These are phyloP conservation scores for Tetraneura akinire DNA, from an alignment of 1,140 invertebrate genomes.

Conservation along the genomic window DNA sequence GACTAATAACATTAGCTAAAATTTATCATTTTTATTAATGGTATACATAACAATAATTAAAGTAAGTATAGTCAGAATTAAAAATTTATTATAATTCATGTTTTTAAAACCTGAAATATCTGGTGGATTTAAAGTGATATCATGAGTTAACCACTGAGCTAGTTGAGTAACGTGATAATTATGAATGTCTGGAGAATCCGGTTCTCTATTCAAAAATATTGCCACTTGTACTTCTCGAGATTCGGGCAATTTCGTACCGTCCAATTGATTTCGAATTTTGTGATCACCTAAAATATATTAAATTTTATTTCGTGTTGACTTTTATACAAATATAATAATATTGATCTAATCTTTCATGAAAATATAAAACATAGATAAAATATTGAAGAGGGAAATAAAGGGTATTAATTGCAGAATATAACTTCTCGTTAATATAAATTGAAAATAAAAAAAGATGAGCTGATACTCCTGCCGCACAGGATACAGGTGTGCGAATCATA, in stretches of 20 bases:
- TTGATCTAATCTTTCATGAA: too few relatives aligned
- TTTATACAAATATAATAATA: too few relatives aligned
- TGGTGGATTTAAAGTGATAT: neutral
- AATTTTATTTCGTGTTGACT: neutral
- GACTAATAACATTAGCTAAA: neutral
- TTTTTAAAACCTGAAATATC: neutral
- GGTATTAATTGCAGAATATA: neutral
- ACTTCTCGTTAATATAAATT: too few relatives aligned
- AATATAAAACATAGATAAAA: neutral
- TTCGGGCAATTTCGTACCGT: neutral
- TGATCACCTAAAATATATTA: neutral
- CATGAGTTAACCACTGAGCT: neutral
- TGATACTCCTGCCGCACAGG: too few relatives aligned
- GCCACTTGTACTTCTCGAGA: neutral
- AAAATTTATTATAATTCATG: neutral
- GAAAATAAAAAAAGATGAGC: too few relatives aligned
- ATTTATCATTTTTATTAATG: neutral
- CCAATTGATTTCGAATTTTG: neutral
- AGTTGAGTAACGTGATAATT: constrained; percentile 7
- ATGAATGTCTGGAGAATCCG: neutral
- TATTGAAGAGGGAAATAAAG: neutral
- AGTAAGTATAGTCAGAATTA: neutral
- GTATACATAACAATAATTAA: neutral
- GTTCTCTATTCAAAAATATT: neutral
- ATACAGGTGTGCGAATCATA: too few relatives aligned